These are phyloP conservation scores for Ameiurus melas DNA, from an alignment of 2,113 vertebrate species.

Conservation along the genomic window DNA sequence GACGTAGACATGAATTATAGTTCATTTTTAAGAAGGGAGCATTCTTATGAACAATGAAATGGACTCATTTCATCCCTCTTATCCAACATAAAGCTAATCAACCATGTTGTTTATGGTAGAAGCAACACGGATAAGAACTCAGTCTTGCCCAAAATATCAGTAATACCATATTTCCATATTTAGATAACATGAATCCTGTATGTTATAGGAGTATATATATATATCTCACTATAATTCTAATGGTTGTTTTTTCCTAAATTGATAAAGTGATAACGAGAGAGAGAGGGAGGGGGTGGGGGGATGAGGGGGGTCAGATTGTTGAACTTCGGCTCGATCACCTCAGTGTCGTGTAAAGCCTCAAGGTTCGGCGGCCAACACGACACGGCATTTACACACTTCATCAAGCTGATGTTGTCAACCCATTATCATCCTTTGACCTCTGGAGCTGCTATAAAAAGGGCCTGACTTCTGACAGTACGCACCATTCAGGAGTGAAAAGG, in stretches of 20 bases:
- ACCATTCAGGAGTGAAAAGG: constrained; percentile 56
- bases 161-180: background rate
- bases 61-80: background rate
- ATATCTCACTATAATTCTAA: background rate
- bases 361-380: constrained; percentile 58
- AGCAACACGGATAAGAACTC: background rate
- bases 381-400: constrained; percentile 17
- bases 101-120: background rate
- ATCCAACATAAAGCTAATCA: background rate
- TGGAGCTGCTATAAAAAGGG: constrained; percentile 58
- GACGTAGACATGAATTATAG: background rate
- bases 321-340: constrained; percentile 58
- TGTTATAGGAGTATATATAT: background rate
- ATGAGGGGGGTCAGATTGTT: background rate
- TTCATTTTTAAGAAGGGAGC: too few species aligned
- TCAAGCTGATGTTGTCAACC: constrained; percentile 43
- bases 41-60: background rate
- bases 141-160: background rate
- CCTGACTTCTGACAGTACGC: constrained; percentile 24
- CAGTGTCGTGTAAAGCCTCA: constrained; percentile 48
- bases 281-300: background rate
- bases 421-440: constrained; percentile 44
- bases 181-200: background rate
- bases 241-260: background rate
- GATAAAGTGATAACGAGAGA: background rate